These are phyloP conservation scores for Thymallus thymallus DNA, from an alignment of 2,113 vertebrate species.

Conservation along the genomic window DNA sequence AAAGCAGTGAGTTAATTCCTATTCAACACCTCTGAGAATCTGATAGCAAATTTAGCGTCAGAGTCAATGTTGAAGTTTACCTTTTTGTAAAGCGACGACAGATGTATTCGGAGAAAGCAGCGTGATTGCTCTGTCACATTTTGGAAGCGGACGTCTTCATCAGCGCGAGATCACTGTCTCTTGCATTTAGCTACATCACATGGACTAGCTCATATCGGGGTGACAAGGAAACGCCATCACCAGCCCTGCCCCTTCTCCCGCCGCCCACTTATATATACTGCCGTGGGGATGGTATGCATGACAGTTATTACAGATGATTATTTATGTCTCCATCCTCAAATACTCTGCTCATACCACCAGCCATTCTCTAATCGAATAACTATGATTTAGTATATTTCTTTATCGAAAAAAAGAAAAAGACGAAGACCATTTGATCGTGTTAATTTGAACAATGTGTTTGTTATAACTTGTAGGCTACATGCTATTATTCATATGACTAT, in stretches of 20 bases:
- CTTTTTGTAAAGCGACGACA: conserved; percentile 63
- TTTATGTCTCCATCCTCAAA: conserved; percentile 42
- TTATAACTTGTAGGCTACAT: neutral
- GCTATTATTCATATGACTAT: no score
- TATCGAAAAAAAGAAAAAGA: neutral
- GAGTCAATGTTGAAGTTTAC: conserved; percentile 64
- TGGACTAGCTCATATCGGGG: conserved; percentile 81
- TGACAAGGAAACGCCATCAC: conserved; percentile 77
- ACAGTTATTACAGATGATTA: conserved; percentile 56
- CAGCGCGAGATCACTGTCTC: conserved; percentile 83
- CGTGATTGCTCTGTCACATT: conserved; percentile 85
- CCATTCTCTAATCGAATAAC: conserved; percentile 18
- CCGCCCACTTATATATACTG: conserved; percentile 61
- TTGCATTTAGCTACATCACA: conserved; percentile 88
- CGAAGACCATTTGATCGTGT: neutral
- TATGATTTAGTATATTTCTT: conserved; percentile 1
- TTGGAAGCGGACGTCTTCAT: conserved; percentile 83
- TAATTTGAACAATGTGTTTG: neutral
- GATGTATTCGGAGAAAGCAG: conserved; percentile 78
- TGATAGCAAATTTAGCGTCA: conserved; percentile 56
- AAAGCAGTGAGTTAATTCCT: conserved; percentile 49
- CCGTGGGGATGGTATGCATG: conserved; percentile 57
- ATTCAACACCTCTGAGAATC: conserved; percentile 54
- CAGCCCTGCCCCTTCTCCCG: conserved; percentile 55
- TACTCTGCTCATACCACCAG: conserved; percentile 24